Evolutionary conservation across 2,888 invertebrate genomes (phyloP).

Genomic region (Cataglyphis cursor): DNA sequence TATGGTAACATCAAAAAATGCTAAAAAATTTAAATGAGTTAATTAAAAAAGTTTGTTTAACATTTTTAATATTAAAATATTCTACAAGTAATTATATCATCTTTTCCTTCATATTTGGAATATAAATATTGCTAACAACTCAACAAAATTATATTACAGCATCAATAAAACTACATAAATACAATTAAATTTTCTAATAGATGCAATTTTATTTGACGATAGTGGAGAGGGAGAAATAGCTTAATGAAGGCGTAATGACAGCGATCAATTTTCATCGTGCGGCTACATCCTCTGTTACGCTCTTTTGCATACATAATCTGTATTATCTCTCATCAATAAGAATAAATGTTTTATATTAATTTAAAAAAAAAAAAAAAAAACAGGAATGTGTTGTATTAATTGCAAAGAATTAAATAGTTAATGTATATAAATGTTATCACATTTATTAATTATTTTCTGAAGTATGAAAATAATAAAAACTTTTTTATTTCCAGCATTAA

Average conservation of each 20-base stretch:
- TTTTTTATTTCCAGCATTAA: background rate
- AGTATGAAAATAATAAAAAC: background rate
- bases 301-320: background rate
- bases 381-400: background rate
- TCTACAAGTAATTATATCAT: background rate
- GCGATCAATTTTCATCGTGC: conserved; percentile 1
- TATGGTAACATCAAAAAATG: background rate
- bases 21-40: background rate
- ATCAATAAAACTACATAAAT: background rate
- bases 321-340: background rate
- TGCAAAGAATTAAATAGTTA: background rate
- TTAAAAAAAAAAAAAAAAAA: background rate
- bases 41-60: background rate
- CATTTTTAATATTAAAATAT: background rate
- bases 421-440: background rate
- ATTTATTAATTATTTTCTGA: background rate
- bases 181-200: background rate
- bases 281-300: background rate
- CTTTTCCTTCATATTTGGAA: background rate
- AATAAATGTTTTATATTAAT: background rate
- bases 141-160: background rate
- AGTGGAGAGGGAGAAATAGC: background rate
- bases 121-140: background rate
- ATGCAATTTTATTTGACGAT: too few relatives aligned
- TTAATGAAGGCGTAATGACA: background rate